Evolutionary conservation across 2,888 invertebrate species (phyloP).

Genomic region (Tenthredo scrophulariae): DNA sequence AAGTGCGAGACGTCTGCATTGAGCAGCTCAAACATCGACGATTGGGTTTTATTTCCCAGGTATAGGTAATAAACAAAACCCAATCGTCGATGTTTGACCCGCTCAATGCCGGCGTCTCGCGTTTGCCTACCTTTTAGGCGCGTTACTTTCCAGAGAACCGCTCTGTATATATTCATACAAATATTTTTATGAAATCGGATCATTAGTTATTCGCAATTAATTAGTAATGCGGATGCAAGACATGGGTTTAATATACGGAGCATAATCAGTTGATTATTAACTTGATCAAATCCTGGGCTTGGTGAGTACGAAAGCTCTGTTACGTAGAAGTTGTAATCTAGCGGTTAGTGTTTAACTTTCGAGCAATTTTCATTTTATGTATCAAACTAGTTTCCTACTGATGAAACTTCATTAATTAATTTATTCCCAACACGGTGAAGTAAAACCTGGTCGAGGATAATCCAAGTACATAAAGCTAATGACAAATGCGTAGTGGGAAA

Average conservation of each 20-base stretch:
- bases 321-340: background rate
- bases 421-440: background rate
- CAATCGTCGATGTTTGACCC: no score
- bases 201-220: background rate
- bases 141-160: no score
- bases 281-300: background rate
- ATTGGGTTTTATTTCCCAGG: no score
- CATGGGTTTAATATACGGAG: background rate
- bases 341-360: constrained; percentile 1
- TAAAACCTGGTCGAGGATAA: background rate
- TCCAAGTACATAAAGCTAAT: background rate
- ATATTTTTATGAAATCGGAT: background rate
- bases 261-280: background rate
- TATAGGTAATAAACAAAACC: no score
- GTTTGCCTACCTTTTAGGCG: no score
- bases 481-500: background rate
- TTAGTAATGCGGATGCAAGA: background rate
- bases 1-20: no score
- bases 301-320: background rate
- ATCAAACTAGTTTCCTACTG: background rate
- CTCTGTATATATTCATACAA: no score
- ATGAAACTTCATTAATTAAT: constrained; percentile 14
- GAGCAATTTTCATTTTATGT: constrained; percentile 2
- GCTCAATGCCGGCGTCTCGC: no score
- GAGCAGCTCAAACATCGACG: no score